These are phyloP conservation scores for Tylochromis polylepis DNA, from an alignment of 2,113 vertebrate species.

Conservation along the genomic window DNA sequence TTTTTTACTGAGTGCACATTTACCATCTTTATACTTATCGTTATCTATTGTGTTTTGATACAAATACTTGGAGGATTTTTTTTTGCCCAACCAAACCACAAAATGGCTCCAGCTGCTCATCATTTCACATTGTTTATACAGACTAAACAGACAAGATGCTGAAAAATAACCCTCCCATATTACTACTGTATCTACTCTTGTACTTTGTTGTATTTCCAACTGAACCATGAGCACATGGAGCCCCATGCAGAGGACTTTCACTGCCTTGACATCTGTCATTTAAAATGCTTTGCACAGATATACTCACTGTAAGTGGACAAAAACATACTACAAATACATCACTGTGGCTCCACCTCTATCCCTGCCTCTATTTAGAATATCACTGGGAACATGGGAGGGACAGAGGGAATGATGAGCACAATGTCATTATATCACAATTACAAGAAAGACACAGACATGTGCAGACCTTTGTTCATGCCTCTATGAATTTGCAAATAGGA, in stretches of 20 bases:
- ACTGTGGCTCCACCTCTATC: not conserved
- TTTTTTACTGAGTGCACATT: not conserved
- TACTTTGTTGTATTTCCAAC: not conserved
- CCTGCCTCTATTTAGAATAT: not conserved
- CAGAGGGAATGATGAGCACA: not conserved
- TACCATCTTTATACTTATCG: not conserved
- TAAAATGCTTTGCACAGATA: constrained; percentile 13
- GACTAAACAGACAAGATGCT: not conserved
- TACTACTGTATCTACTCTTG: not conserved
- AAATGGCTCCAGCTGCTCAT: not conserved
- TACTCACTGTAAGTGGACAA: not conserved
- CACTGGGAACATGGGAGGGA: not conserved
- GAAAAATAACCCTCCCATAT: not conserved
- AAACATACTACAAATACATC: constrained; percentile 10
- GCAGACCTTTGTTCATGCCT: constrained; percentile 3
- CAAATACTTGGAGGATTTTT: not conserved
- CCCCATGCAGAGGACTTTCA: not conserved
- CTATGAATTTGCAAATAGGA: not conserved
- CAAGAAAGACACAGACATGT: constrained; percentile 15
- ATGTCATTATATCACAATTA: constrained; percentile 8
- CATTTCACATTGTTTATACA: not conserved
- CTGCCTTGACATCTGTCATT: not conserved
- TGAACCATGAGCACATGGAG: not conserved
- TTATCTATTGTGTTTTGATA: not conserved
- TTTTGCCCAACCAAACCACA: not conserved